Evolutionary conservation across 2,113 vertebrate species (phyloP).

Genomic region (Myiagra hebetior): DNA sequence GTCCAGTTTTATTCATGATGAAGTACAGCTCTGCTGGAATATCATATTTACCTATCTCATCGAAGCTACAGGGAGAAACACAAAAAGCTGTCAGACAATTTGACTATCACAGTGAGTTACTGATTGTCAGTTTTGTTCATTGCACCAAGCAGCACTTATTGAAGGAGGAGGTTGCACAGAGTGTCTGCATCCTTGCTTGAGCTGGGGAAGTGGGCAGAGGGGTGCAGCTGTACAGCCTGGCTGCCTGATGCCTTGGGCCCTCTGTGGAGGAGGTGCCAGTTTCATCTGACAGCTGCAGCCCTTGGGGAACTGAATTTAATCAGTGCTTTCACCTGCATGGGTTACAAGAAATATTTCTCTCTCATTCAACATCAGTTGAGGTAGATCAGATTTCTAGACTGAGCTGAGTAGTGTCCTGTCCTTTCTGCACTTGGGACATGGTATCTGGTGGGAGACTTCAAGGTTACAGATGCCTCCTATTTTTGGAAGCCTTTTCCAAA

Average conservation of each 20-base stretch:
- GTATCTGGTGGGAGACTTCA: neutral
- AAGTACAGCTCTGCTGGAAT: conserved; percentile 85
- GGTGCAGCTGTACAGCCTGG: neutral
- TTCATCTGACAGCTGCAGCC: neutral
- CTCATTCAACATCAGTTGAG: neutral
- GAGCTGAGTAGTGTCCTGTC: neutral
- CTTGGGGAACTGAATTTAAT: neutral
- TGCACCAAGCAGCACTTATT: neutral
- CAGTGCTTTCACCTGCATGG: neutral
- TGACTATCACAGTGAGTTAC: neutral
- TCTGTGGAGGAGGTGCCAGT: neutral
- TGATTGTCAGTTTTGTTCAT: neutral
- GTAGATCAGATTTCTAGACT: neutral
- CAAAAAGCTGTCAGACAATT: neutral
- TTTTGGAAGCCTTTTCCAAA: neutral
- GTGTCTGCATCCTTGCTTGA: neutral
- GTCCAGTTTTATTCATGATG: conserved; percentile 81
- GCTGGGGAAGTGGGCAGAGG: neutral
- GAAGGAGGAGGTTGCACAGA: neutral
- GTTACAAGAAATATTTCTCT: neutral
- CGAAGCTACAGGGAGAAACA: conserved; percentile 72
- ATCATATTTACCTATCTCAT: conserved; percentile 91
- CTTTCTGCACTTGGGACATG: neutral
- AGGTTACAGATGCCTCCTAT: neutral
- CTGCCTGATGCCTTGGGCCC: neutral